Percentiles rank a stretch among this genome's conserved stretches.
phyloP scores from a whole-genome alignment of 2,888 invertebrate species.

The Pardosa pseudoannulata region DNA sequence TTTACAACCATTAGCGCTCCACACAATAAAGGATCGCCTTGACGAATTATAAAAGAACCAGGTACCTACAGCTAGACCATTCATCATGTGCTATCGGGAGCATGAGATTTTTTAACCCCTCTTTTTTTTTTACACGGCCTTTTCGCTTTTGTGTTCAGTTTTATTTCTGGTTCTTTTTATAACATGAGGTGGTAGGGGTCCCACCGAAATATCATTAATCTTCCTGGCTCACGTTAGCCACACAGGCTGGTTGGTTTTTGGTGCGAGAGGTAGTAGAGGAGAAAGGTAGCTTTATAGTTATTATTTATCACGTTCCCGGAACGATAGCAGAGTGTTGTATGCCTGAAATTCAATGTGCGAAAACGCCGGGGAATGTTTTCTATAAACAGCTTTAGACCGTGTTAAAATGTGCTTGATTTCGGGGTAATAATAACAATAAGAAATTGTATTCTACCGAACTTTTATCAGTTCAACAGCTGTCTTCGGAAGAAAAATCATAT shows the following conservation, averaged over 20 bases:
- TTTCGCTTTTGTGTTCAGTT: conserved; percentile 33
- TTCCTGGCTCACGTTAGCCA: conserved; percentile 56
- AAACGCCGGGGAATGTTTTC: too few species aligned
- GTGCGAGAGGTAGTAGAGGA: not conserved
- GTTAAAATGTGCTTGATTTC: too few species aligned
- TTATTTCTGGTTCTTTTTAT: conserved; percentile 42
- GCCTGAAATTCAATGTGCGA: too few species aligned
- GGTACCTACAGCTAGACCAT: conserved; percentile 44
- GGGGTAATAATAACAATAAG: too few species aligned
- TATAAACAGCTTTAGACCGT: too few species aligned
- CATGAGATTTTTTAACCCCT: conserved; percentile 17
- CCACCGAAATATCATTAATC: conserved; percentile 66
- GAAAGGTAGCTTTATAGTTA: not conserved
- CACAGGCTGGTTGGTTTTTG: conserved; percentile 10
- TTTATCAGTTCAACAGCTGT: too few species aligned
- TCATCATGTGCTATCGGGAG: conserved; percentile 42
- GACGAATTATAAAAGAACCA: conserved; percentile 47
- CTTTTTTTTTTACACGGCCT: conserved; percentile 13
- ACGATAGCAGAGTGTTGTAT: not conserved
- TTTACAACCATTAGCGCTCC: conserved; percentile 62
- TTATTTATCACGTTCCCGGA: not conserved
- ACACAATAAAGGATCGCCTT: conserved; percentile 45
- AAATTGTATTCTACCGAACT: too few species aligned
- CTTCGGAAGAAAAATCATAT: too few species aligned
- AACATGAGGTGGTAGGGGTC: conserved; percentile 39